A percentile compares a stretch with the other conserved stretches of the same genome.
phyloP scores from a whole-genome alignment of 2,113 vertebrate species.

The Anoplopoma fimbria region DNA sequence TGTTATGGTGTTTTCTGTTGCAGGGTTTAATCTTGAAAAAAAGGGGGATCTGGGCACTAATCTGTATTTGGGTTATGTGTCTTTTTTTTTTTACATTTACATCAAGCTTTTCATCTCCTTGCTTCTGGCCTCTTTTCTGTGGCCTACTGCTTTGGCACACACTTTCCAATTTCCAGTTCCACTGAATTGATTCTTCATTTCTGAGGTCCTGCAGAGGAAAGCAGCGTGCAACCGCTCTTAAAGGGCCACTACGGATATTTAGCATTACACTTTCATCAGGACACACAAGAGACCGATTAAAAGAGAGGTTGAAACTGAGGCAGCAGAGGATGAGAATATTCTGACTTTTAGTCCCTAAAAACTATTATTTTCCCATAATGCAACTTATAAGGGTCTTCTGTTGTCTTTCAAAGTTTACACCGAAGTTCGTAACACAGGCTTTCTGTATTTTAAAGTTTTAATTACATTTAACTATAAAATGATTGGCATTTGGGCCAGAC shows the following conservation, averaged over 20 bases:
- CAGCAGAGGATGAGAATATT: too few relatives aligned
- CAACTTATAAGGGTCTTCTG: neutral
- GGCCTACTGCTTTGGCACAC: neutral
- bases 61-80: conserved; percentile 3
- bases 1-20: neutral
- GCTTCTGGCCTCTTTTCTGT: neutral
- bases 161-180: conserved; percentile 16
- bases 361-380: neutral
- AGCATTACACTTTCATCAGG: neutral
- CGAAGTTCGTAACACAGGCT: neutral
- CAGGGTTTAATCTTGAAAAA: conserved; percentile 5
- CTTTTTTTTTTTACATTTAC: neutral
- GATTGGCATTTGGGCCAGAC: neutral
- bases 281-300: neutral
- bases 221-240: neutral
- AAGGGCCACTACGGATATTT: neutral
- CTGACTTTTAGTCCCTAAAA: too few relatives aligned
- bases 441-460: neutral
- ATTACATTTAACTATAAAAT: neutral
- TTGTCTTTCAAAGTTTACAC: neutral
- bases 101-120: conserved; percentile 5
- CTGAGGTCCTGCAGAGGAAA: conserved; percentile 14
- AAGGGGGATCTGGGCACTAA: neutral
- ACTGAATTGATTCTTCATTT: conserved; percentile 8
- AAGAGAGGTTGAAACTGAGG: neutral